Evolutionary conservation across 1,140 invertebrate genomes (phyloP), one percentile per base, ranked within the genome.

Genomic region (Drosophila dunni): DNA sequence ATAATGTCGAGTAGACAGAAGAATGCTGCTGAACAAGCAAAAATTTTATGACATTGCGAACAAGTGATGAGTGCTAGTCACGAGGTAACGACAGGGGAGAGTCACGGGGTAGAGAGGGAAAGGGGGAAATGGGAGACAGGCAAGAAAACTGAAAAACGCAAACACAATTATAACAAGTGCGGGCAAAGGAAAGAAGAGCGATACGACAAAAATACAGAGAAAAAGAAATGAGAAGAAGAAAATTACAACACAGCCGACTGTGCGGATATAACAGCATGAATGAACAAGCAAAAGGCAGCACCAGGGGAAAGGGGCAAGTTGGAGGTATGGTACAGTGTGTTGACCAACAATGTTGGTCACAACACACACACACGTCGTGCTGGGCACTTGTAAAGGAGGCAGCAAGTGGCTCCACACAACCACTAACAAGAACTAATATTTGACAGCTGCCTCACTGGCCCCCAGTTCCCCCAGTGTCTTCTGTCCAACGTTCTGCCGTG

Each of bases 131-230:
- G 10, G 5, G 9, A n/a, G 42, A 51, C 17, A 24, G 51, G 46
- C 34, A 65, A 73, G 67, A 68, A 29, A 75, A 82, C 80, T 88
- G 83, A 88, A 86, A 86, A 86, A 88, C 79, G 82, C 79, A 86
- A 86, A 86, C 82, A 86, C 82, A 86, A 86, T 86, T 86, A 86
- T 86, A 86, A 88, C 82, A 86, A 86, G 82, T 86, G 83, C 72
- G 76, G 75, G 65, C 45, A 78, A 61, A 40, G 62, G 69, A 1
- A 56, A 70, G 61, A 60, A 45, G 38, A 33, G 24, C 24, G 24
- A 29, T 20, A 20, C 17, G 17, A 20, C 17, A 20, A 29, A 29
- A 29, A 29, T 29, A 7, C 48, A 38, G 53, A 57, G 38, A 45
- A 29, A 63, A n/a, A 48, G 24, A n/a, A n/a, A 11, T 36, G 11